These are phyloP conservation scores for Anagrus nilaparvatae DNA, from an alignment of 1,140 invertebrate genomes.

Conservation along the genomic window DNA sequence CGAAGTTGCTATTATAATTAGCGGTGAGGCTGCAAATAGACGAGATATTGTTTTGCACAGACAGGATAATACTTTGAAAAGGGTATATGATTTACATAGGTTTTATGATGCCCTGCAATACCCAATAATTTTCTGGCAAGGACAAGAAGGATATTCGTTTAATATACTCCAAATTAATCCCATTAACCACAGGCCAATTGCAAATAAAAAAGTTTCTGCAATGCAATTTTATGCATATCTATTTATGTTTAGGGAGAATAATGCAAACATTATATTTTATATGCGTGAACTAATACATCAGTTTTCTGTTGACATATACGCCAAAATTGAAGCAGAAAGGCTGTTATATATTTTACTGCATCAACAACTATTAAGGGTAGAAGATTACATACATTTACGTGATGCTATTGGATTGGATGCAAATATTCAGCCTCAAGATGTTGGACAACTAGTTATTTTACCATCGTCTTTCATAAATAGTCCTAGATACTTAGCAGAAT, in stretches of 20 bases:
- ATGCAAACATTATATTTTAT: slow-evolving; percentile 12
- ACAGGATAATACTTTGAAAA: slow-evolving; percentile 28
- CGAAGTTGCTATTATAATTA: too few relatives aligned
- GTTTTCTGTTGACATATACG: slow-evolving; percentile 41
- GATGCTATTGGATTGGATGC: slow-evolving; percentile 12
- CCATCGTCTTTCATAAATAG: slow-evolving; percentile 35
- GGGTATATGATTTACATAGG: slow-evolving; percentile 13
- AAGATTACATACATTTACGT: slow-evolving; percentile 36
- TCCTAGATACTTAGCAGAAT: too few relatives aligned
- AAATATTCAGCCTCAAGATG: slow-evolving; percentile 20
- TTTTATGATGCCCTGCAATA: not conserved
- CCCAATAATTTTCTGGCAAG: not conserved
- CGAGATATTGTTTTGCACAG: slow-evolving; percentile 33
- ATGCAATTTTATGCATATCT: slow-evolving; percentile 33
- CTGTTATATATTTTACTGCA: slow-evolving; percentile 34
- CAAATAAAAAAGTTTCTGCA: slow-evolving; percentile 27
- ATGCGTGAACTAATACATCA: slow-evolving; percentile 24
- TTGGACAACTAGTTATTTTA: slow-evolving; percentile 34
- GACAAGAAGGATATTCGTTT: not conserved
- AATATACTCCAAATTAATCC: too few relatives aligned
- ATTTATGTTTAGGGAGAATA: slow-evolving; percentile 25
- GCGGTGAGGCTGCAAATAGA: slow-evolving; percentile 17
- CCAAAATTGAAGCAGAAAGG: slow-evolving; percentile 41
- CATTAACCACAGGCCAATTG: slow-evolving; percentile 3
- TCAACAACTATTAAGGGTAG: slow-evolving; percentile 38